phyloP scores from a whole-genome alignment of 2,113 vertebrate genomes.

The Sterrhoptilus dennistouni region DNA sequence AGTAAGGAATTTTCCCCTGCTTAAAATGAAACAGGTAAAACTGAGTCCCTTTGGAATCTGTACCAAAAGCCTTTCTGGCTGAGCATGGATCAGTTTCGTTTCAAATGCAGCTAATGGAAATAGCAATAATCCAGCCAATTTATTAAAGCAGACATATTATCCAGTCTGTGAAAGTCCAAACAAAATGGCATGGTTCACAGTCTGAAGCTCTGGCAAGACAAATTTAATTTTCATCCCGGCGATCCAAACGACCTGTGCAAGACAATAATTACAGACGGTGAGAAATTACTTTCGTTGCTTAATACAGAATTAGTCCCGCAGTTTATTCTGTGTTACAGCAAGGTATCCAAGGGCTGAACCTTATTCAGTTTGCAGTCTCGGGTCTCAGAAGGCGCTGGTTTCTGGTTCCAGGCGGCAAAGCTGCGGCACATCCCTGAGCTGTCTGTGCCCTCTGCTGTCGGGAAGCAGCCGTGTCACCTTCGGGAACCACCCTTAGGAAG shows the following conservation, averaged over 20 bases:
- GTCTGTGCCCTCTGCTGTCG: slow-evolving; percentile 35
- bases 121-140: background rate
- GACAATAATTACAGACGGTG: background rate
- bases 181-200: background rate
- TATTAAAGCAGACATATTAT: background rate
- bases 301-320: background rate
- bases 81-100: background rate
- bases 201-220: background rate
- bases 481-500: accelerated
- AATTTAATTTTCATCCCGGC: background rate
- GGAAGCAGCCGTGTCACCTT: background rate
- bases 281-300: background rate
- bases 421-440: background rate
- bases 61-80: background rate
- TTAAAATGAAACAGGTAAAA: background rate
- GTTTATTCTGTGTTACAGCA: background rate
- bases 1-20: background rate
- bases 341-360: background rate
- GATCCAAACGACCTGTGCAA: background rate
- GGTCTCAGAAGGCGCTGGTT: accelerated
- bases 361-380: background rate
- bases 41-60: background rate
- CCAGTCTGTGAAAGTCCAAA: background rate
- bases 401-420: accelerated
- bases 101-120: background rate